Conservation (phyloP, 2,113 vertebrate species). For the Scatophagus argus region DNA sequence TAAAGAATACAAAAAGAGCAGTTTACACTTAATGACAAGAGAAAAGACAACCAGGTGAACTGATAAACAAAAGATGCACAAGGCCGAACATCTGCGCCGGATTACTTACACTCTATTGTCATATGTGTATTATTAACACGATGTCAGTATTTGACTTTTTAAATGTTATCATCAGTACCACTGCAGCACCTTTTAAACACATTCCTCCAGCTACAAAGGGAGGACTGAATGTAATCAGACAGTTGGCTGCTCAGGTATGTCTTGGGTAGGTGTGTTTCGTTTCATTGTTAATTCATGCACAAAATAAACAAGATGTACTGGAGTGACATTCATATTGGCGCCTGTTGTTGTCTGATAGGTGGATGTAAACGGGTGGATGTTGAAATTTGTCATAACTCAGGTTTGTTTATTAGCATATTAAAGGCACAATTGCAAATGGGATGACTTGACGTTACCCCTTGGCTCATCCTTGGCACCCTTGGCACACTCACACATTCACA, state of each 20-base stretch:
- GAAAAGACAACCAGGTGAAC: too few species aligned
- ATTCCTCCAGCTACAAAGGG: neutral
- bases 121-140: too few species aligned
- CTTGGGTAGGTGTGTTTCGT: neutral
- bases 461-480: too few species aligned
- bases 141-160: too few species aligned
- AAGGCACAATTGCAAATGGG: slow-evolving; percentile 12
- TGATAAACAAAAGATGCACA: too few species aligned
- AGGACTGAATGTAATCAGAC: neutral
- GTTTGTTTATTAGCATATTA: neutral
- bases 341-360: neutral
- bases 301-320: neutral
- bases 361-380: neutral
- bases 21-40: too few species aligned
- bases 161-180: too few species aligned
- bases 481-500: slow-evolving; percentile 5
- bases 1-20: too few species aligned
- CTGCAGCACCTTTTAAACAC: neutral
- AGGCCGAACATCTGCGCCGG: too few species aligned
- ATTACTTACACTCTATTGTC: too few species aligned
- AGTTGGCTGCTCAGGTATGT: neutral
- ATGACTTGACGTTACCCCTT: neutral
- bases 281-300: neutral
- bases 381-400: neutral
- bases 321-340: neutral